Base-by-base conservation (phyloP, 2,797 vertebrate species). In the Thalassophryne amazonica region DNA sequence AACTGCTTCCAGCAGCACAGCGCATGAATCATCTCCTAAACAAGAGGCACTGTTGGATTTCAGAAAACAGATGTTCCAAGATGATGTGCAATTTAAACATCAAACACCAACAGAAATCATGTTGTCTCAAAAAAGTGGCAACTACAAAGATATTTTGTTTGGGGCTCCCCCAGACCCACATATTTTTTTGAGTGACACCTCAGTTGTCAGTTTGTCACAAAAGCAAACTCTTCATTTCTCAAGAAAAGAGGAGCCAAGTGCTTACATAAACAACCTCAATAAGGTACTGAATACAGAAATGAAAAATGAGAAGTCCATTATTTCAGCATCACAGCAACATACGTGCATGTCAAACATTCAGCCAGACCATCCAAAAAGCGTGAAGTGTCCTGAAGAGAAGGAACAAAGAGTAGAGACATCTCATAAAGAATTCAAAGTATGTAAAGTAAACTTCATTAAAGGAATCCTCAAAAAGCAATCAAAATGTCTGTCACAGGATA, bases 391-490 rank as follows among this genome's bases (percentile, higher is more conserved):
- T 48, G 59, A 80, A 32, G 65, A 70, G 35, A 69, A 69, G 71
- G 47, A 33, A 39, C 55, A 54, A 23, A 52, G 76, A 65, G 29
- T 29, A 3, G n/a, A 38, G 21, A 38, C 66, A 16, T 22, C 72
- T 19, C 30, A 62, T 14, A 72, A 76, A 54, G 50, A 51, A 7
- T 8, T 4, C 15, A 59, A 52, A 12, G 49, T 69, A 12, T 67
- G 60, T 71, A 79, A 86, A 42, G 83, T 78, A 69, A 75, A 53
- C 33, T 74, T 91, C 21, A 47, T 92, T 15, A 94, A 91, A 84
- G 93, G 94, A 49, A 95, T 97, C 69, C 92, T 99, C 60, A 98
- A 96, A 76, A 93, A 94, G 55, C 81, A 84, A 14, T 89, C 91
- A 45, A 92, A 89, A 59, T 88, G 88, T 31, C 68, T 81, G 31